Evolutionary conservation across 2,888 invertebrate species (phyloP), one percentile per base, ranked within the genome.

Genomic region (Cephus nigrinus): DNA sequence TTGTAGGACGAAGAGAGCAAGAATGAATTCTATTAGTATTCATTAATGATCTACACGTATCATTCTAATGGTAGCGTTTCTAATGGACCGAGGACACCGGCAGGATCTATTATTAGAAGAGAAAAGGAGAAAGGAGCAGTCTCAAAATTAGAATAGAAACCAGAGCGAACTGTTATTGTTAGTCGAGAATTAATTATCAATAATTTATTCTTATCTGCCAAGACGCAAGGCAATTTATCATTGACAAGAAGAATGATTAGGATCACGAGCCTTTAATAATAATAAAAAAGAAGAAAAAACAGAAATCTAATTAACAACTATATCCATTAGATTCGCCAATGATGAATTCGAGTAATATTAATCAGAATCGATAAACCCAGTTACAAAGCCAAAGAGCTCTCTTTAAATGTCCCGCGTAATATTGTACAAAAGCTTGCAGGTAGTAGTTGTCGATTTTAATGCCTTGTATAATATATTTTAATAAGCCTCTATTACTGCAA

Each of bases 391-490:
- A 55, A 55, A 55, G 55, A 55, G 55, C 55, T 55, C 55, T 55
- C 23, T 55, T 55, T 55, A 23, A 55, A 9, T 55, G 55, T 55
- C 23, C 55, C 55, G 55, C 55, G 55, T 23, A 23, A 23, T 55
- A 55, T 55, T 55, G 55, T 55, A 55, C 55, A 55, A 55, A 55
- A 55, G 55, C 55, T 55, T 55, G 55, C 55, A 55, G 55, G 23
- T 2, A 23, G 55, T 55, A 23, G 55, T 9, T 9, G 55, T 55
- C 55, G 55, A 23, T 55, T 55, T 55, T 23, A 55, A 55, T 55
- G 55, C 71, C 30, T 71, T 33, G 71, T 32, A 71, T 71, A 23
- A 71, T 71, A 71, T 71, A 71, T 71, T 71, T 71, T 71, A 55
- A 55, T 71, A 71, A 71, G 31, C 71, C 32, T 33, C 31, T 71